phyloP scores from a whole-genome alignment of 2,797 vertebrate genomes.

The Myoxocephalus aenaeus region DNA sequence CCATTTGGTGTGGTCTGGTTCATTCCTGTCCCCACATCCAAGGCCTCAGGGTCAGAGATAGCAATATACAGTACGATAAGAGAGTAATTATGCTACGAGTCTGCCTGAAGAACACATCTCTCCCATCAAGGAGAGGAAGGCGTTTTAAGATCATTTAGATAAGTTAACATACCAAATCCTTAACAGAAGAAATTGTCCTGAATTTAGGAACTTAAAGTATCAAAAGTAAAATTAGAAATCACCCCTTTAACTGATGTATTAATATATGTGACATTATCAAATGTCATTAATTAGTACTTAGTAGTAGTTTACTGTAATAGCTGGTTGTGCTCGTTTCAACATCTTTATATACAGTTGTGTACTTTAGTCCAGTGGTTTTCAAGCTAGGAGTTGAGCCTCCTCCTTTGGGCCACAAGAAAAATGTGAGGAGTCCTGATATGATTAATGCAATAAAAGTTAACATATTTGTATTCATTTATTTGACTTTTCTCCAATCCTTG shows the following conservation, averaged over 20 bases:
- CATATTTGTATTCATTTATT: not conserved
- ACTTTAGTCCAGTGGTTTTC: not conserved
- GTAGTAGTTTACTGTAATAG: not conserved
- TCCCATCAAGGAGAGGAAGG: conserved; percentile 28
- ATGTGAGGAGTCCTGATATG: not conserved
- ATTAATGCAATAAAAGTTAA: not conserved
- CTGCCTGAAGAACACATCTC: conserved; percentile 37
- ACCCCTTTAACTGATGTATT: not conserved
- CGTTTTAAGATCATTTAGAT: conserved; percentile 1
- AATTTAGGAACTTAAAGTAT: not conserved
- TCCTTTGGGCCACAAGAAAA: not conserved
- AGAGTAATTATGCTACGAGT: conserved; percentile 48
- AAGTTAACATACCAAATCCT: not conserved
- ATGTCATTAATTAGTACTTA: not conserved
- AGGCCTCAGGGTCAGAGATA: conserved; percentile 46
- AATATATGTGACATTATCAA: not conserved
- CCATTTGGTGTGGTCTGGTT: conserved; percentile 50
- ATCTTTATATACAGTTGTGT: not conserved
- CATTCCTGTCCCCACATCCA: conserved; percentile 21
- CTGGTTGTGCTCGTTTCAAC: not conserved
- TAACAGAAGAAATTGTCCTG: not conserved
- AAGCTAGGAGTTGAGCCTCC: not conserved
- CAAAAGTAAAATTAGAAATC: not conserved
- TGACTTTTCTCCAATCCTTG: not conserved
- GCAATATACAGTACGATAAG: conserved; percentile 47